phyloP scores from a whole-genome alignment of 2,797 vertebrate genomes.

The Alcedo quadribrachys region DNA sequence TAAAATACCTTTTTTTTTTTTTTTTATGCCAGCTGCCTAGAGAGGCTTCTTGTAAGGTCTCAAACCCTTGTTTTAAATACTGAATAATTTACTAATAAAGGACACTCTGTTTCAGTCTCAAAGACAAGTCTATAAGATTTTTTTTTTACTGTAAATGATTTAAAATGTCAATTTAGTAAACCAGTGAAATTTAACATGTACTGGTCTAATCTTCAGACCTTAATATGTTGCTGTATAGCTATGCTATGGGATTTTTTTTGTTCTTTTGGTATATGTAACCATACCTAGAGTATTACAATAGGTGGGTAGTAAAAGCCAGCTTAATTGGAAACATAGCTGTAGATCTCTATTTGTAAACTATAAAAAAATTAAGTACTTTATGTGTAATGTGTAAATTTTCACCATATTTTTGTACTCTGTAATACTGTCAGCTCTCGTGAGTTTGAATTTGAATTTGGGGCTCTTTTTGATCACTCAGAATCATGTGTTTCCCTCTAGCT shows the following conservation, averaged over 20 bases:
- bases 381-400: slow-evolving; percentile 82
- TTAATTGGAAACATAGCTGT: slow-evolving; percentile 82
- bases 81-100: slow-evolving; percentile 78
- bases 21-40: slow-evolving; percentile 59
- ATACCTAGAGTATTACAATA: slow-evolving; percentile 79
- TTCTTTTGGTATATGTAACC: slow-evolving; percentile 77
- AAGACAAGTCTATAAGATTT: slow-evolving; percentile 77
- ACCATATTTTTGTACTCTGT: slow-evolving; percentile 81
- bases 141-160: slow-evolving; percentile 77
- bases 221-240: slow-evolving; percentile 78
- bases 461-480: slow-evolving; percentile 76
- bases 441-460: slow-evolving; percentile 77
- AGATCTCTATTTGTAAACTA: slow-evolving; percentile 79
- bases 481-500: slow-evolving; percentile 77
- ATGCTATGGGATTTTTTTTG: slow-evolving; percentile 70
- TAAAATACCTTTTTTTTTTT: slow-evolving; percentile 27
- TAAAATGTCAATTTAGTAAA: slow-evolving; percentile 78
- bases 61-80: slow-evolving; percentile 70
- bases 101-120: slow-evolving; percentile 76
- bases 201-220: slow-evolving; percentile 77
- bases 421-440: slow-evolving; percentile 78
- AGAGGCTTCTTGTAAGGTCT: slow-evolving; percentile 72
- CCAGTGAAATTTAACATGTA: slow-evolving; percentile 77
- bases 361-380: slow-evolving; percentile 80
- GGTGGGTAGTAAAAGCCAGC: slow-evolving; percentile 78